These are phyloP conservation scores for Aphis craccivora DNA, from an alignment of 1,140 invertebrate species.

Conservation along the genomic window DNA sequence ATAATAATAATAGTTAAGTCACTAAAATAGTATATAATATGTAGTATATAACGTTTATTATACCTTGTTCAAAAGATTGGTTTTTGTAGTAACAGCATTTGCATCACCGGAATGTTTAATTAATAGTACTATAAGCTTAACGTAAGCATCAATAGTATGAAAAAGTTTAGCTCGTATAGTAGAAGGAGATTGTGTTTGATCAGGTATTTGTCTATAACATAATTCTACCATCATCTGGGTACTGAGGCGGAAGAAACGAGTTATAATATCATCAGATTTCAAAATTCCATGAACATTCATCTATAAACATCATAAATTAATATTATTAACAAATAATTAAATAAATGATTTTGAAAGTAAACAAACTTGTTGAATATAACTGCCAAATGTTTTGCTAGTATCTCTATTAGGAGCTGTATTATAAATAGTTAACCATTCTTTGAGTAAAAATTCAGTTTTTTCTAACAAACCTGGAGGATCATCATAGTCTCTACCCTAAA, in stretches of 20 bases:
- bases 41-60: background rate
- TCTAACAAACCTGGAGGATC: conserved; percentile 94
- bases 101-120: conserved; percentile 95
- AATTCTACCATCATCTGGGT: conserved; percentile 97
- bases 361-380: conserved; percentile 82
- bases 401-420: conserved; percentile 81
- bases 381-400: conserved; percentile 89
- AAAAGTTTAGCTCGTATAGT: conserved; percentile 81
- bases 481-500: conserved; percentile 84
- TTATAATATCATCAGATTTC: conserved; percentile 97
- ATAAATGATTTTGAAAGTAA: conserved; percentile 18
- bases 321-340: background rate
- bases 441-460: conserved; percentile 91
- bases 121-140: conserved; percentile 89
- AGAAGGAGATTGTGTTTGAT: conserved; percentile 75
- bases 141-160: conserved; percentile 93
- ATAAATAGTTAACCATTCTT: conserved; percentile 96
- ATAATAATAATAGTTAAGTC: background rate
- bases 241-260: conserved; percentile 94
- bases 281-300: conserved; percentile 97
- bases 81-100: conserved; percentile 89
- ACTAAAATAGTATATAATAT: background rate
- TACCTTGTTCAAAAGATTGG: conserved; percentile 96
- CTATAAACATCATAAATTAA: conserved; percentile 43
- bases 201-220: conserved; percentile 80